These are phyloP conservation scores for Falco rusticolus DNA, from an alignment of 2,797 vertebrate species.

Conservation along the genomic window DNA sequence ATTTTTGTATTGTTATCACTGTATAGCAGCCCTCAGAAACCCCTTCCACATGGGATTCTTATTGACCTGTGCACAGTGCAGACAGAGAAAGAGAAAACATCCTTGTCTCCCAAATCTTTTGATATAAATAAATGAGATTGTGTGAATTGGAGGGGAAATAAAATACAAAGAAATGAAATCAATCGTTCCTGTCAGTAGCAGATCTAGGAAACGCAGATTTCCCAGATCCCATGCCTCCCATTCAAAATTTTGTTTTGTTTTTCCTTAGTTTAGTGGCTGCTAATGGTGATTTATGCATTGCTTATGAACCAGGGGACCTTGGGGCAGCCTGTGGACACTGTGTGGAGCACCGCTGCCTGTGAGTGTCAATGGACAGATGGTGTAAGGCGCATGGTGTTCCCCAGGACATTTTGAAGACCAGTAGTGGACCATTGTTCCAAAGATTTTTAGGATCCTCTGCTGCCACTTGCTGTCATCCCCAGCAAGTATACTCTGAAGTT, in stretches of 20 bases:
- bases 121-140: not conserved
- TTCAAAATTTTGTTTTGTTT: not conserved
- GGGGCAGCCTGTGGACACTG: not conserved
- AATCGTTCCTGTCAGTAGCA: not conserved
- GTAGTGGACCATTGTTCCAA: not conserved
- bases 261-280: not conserved
- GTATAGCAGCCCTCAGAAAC: not conserved
- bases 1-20: not conserved
- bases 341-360: not conserved
- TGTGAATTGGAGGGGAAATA: not conserved
- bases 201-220: not conserved
- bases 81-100: not conserved
- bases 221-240: not conserved
- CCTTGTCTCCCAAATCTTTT: not conserved
- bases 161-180: not conserved
- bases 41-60: not conserved
- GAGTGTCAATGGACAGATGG: not conserved
- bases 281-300: not conserved
- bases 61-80: not conserved
- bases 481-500: not conserved
- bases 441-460: not conserved
- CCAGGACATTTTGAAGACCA: not conserved
- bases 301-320: not conserved
- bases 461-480: not conserved
- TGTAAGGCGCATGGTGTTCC: not conserved